Conservation (phyloP, 2,797 vertebrate genomes). For the Anolis apletophallus region DNA sequence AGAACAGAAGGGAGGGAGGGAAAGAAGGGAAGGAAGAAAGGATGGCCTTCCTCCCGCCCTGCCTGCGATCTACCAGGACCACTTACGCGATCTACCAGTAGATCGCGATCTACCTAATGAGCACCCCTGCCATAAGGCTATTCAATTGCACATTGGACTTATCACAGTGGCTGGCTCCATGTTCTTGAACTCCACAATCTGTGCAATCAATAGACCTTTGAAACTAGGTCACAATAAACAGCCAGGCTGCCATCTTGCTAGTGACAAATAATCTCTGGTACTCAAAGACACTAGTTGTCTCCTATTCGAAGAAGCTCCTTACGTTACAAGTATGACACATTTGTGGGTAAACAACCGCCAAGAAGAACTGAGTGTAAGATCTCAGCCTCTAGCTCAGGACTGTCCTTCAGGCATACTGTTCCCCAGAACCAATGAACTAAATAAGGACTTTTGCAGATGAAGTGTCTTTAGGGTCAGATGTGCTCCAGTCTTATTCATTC, state of each 20-base stretch:
- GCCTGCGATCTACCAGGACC: no score
- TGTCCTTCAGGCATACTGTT: constrained; percentile 36
- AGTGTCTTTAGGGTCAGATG: constrained; percentile 12
- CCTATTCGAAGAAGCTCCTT: background rate
- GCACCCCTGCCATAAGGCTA: no score
- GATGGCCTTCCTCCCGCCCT: no score
- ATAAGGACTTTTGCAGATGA: constrained; percentile 26
- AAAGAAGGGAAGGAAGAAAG: no score
- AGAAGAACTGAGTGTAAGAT: no score
- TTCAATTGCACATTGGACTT: no score
- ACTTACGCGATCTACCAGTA: no score
- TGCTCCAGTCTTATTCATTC: constrained; percentile 19
- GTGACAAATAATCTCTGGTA: background rate
- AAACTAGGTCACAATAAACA: background rate
- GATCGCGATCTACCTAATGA: no score
- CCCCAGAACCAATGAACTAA: background rate
- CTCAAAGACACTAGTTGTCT: background rate
- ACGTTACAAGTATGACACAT: background rate
- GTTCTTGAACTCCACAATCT: no score
- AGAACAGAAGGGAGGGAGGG: no score
- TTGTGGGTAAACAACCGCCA: background rate
- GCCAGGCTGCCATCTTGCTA: background rate
- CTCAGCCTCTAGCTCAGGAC: background rate
- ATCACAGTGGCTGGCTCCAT: no score
- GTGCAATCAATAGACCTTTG: no score